Evolutionary conservation across 2,113 vertebrate genomes (phyloP), one percentile per base, ranked within the genome.

Genomic region (Indicator maculatus): DNA sequence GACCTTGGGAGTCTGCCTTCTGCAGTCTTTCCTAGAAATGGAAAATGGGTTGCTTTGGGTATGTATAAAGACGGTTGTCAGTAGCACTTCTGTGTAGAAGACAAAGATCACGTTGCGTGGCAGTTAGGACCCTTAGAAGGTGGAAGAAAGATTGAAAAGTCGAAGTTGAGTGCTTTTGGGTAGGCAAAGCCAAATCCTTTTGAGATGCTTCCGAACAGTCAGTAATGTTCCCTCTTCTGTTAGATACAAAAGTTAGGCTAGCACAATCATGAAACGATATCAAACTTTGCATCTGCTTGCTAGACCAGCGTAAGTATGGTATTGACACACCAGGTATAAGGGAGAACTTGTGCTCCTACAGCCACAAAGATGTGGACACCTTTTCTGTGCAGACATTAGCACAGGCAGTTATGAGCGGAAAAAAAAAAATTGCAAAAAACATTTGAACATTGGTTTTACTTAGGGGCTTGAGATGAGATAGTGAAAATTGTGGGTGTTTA

Each of bases 361-460:
- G 58, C 50, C 1, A 0, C 8, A 6, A 61, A 39, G 24, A 16
- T 81, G 18, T 12, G 36, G 18, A 30, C 20, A 12, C 39, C 26
- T 77, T 47, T 17, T 76, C n/a, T 56, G 6, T 70, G 41, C 31
- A 65, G 26, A 16, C 21, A n/a, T 47, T 20, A 60, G 28, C 1
- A 0, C 5, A 2, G 45, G 33, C 21, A 63, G 26, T 36, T 59
- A 26, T 27, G 41, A 39, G 4, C 50, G 56, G 8, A 53, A 44
- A 73, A 64, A 76, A 55, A 39, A 31, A 27, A 39, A 41, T 6
- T 47, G n/a, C 10, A 83, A 59, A 60, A 30, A 5, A 7, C 4
- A 7, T 31, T 36, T 15, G 5, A 86, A 20, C 17, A 16, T 20
- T 0, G 0, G 1, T 63, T 84, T 65, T 69, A 17, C 36, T 36